These are phyloP conservation scores for Scaptomyza caliginosa DNA, from an alignment of 2,888 invertebrate genomes.

Conservation along the genomic window DNA sequence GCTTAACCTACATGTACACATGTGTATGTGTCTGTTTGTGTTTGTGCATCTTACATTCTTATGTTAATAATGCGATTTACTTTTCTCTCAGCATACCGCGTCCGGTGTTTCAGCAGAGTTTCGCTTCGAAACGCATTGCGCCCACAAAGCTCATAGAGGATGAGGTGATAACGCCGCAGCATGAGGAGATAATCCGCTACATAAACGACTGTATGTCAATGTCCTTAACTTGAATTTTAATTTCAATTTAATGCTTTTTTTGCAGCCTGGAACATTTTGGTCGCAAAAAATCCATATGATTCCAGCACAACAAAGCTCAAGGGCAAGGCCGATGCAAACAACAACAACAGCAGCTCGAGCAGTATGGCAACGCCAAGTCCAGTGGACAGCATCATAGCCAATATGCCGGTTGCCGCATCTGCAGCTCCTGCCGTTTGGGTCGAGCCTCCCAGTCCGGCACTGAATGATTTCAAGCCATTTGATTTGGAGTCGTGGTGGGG, in stretches of 20 bases:
- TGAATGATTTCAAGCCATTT: slow-evolving; percentile 94
- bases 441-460: slow-evolving; percentile 88
- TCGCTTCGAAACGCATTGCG: slow-evolving; percentile 81
- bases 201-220: slow-evolving; percentile 91
- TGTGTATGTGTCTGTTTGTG: neutral
- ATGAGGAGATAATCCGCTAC: slow-evolving; percentile 94
- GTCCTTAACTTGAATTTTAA: neutral
- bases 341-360: slow-evolving; percentile 75
- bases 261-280: slow-evolving; percentile 84
- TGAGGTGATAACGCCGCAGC: slow-evolving; percentile 89
- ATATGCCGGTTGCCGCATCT: slow-evolving; percentile 67
- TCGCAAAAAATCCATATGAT: slow-evolving; percentile 83
- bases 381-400: slow-evolving; percentile 79
- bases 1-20: neutral
- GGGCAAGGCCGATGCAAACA: slow-evolving; percentile 73
- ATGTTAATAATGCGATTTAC: slow-evolving; percentile 61
- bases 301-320: slow-evolving; percentile 50
- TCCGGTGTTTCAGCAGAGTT: slow-evolving; percentile 89
- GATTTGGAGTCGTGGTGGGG: slow-evolving; percentile 97
- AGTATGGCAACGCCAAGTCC: slow-evolving; percentile 78
- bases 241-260: neutral
- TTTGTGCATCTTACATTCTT: slow-evolving; percentile 2
- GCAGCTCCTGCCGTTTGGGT: slow-evolving; percentile 85
- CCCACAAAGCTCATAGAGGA: slow-evolving; percentile 84
- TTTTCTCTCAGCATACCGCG: slow-evolving; percentile 89